A percentile compares a stretch with the other conserved stretches of the same genome.
Evolutionary conservation across 2,888 invertebrate species (phyloP).

Genomic region (Hypselothyrea guttata): DNA sequence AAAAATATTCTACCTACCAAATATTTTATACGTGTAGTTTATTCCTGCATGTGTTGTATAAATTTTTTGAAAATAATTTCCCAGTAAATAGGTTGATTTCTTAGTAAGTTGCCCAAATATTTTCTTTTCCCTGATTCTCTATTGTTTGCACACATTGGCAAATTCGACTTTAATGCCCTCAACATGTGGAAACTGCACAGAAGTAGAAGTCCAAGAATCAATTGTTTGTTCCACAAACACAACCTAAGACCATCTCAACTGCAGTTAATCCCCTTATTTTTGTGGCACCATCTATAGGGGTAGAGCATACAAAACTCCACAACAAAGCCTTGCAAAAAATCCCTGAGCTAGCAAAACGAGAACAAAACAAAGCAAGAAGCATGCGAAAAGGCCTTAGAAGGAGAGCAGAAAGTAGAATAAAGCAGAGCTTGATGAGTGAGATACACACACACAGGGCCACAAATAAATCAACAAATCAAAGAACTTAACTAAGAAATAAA

Average conservation of each 20-base stretch:
- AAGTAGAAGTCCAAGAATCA: too few relatives aligned
- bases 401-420: slow-evolving; percentile 13
- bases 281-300: neutral
- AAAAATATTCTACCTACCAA: too few relatives aligned
- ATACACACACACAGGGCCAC: slow-evolving; percentile 12
- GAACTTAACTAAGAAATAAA: slow-evolving; percentile 60
- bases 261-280: neutral
- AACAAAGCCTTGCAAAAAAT: slow-evolving; percentile 1
- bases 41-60: too few relatives aligned
- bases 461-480: slow-evolving; percentile 65
- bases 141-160: too few relatives aligned
- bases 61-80: too few relatives aligned
- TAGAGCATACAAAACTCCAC: slow-evolving; percentile 28
- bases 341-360: slow-evolving; percentile 26
- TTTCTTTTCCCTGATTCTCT: too few relatives aligned
- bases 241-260: neutral
- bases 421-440: slow-evolving; percentile 40
- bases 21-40: too few relatives aligned
- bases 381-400: slow-evolving; percentile 13
- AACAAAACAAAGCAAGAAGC: slow-evolving; percentile 3
- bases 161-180: too few relatives aligned
- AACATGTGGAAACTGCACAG: too few relatives aligned
- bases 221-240: neutral
- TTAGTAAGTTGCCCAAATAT: too few relatives aligned
- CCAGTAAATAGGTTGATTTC: too few relatives aligned